Evolutionary conservation across 2,797 vertebrate species (phyloP), one percentile per base, ranked within the genome.

Genomic region (Columba guinea): DNA sequence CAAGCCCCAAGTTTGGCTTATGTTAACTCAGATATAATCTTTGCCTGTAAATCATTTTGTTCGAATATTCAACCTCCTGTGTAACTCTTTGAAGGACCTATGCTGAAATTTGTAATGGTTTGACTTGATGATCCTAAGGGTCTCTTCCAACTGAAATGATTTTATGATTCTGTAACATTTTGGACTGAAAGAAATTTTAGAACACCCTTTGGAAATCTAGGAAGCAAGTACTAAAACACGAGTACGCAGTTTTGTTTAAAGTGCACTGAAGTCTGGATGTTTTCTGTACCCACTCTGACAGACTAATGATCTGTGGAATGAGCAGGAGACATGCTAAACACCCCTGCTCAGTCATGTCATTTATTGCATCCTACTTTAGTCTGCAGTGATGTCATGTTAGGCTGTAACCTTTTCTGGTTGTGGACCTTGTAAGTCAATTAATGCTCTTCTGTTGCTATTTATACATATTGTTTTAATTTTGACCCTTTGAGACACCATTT

Each of bases 241-340:
- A n/a, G 4, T 46, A n/a, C 6, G 5, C 6, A 37, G 22, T 80
- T 75, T 52, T 81, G 5, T 68, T 87, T 44, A 24, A 39, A 77
- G 27, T n/a, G 41, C 65, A 4, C 27, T 84, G 35, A 84, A 84
- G 41, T 69, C 60, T 89, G 65, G 18, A 15, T 93, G 53, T 94
- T 90, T 93, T 94, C 64, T 90, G 34, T 68, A 89, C 49, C 34
- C 32, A 30, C 32, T 49, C 28, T 68, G 74, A 76, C 30, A 51
- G 89, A 76, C 53, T 95, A 90, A 91, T 89, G 62, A 58, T 87
- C 51, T 94, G 60, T 84, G 53, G 87, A 95, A 73, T 44, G 55
- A 65, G 58, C 23, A 51, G 55, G 63, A 89, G 74, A 81, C 53
- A 32, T 44, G 32, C 60, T 89, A 35, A 88, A 70, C 9, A 11